Base-by-base conservation (phyloP, 1,140 invertebrate species). In the Scaptomyza graminum region DNA sequence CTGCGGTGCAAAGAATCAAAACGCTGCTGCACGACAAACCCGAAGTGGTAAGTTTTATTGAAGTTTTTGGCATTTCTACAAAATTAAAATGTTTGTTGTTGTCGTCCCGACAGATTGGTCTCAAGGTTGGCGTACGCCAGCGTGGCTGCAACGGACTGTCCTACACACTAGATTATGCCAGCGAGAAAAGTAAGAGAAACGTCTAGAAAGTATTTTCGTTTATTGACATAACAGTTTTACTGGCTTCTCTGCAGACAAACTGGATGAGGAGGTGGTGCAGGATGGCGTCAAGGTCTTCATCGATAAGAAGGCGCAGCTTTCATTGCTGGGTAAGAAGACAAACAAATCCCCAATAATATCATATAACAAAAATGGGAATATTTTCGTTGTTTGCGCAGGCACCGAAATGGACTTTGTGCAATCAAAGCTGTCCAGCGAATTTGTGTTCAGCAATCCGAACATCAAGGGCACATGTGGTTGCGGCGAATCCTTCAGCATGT, bases 381-480 rank as follows among this genome's bases (percentile, higher is more conserved):
- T 43, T 43, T 13, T 13, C 15, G 5, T 46, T 13, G 50, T 46
- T 13, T 54, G n/a, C 44, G 57, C 74, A 94, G 98, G 99, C 62
- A 99, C 99, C 67, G 98, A 99, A 95, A 99, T 99, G 99, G 99
- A 99, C 93, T 99, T 95, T 93, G 95, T 98, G 25, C 95, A 98
- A 93, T 94, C 94, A 31, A 97, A 98, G 93, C 93, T 99, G 51
- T 95, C 96, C 63, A 95, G 97, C 16, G 99, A 99, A 93, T 99
- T 99, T 95, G 96, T 99, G 51, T 99, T 99, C 90, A 99, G 99
- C 85, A 99, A 99, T 95, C 99, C 99, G n/a, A 99, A 99, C 92
- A 99, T 99, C 22, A 99, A 99, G 94, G 98, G 98, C 60, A 99
- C 98, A 15, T 99, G 99, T 94, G 99, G 99, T 25, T 99, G 99